Conservation (phyloP, 2,797 vertebrate genomes). For the Megalops cyprinoides region DNA sequence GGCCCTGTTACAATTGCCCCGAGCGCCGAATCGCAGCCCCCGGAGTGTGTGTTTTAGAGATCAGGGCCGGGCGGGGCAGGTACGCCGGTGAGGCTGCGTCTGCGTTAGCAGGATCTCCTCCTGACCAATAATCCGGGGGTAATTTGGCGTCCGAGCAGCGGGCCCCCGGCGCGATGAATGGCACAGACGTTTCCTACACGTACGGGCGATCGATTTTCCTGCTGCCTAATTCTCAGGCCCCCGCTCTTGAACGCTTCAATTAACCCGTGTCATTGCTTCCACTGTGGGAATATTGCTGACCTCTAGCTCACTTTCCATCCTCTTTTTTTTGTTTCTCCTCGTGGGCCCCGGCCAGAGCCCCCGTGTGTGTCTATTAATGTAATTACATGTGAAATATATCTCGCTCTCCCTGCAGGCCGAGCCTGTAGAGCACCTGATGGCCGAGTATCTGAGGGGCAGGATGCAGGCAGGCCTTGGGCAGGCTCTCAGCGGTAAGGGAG, state of each 20-base stretch:
- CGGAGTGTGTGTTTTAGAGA: constrained; percentile 3
- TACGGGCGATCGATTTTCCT: constrained; percentile 27
- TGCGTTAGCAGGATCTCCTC: neutral
- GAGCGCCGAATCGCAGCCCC: neutral
- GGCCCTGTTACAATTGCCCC: neutral
- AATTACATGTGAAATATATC: constrained; percentile 30
- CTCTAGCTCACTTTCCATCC: constrained; percentile 2
- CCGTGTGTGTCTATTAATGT: constrained; percentile 27
- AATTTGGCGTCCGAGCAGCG: neutral
- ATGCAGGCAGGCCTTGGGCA: constrained; percentile 13
- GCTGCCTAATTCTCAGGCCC: neutral
- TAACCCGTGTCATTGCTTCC: constrained; percentile 7
- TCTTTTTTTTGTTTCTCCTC: constrained; percentile 9
- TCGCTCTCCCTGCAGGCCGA: constrained; percentile 30
- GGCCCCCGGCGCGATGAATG: neutral
- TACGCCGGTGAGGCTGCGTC: neutral
- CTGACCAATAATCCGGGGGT: neutral
- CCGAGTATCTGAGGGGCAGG: neutral
- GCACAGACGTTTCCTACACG: constrained; percentile 29
- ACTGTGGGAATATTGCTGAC: constrained; percentile 24
- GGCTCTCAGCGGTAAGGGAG: neutral
- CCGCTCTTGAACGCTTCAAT: constrained; percentile 13
- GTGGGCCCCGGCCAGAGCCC: constrained; percentile 8
- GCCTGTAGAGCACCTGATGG: constrained; percentile 31
- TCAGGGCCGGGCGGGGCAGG: constrained; percentile 11